Base-by-base conservation (phyloP, 2,797 vertebrate genomes). In the Fratercula arctica region DNA sequence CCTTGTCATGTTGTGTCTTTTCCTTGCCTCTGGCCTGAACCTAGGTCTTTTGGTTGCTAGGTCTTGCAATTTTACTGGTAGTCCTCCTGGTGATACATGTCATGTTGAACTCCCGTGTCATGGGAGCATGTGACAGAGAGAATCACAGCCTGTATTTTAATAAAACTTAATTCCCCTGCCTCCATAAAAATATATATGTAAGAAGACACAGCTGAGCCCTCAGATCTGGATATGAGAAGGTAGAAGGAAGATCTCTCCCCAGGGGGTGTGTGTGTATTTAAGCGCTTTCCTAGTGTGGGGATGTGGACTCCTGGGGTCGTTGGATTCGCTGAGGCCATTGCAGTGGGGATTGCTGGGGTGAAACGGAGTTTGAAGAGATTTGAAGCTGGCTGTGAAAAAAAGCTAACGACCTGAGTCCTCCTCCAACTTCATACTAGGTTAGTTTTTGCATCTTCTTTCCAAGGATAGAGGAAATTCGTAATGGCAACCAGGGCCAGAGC, bases 41-140 rank as follows among this genome's bases (percentile, higher is more conserved):
- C 23, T 13, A 2, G 81, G 29, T 77, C 66, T 78, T 77, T 16
- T 61, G 23, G 14, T 90, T 63, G 46, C 81, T 46, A 35, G 75
- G 16, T 93, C 75, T 77, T 92, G 89, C 41, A 77, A 5, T 96
- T 95, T 85, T 81, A 41, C 63, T 87, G 89, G 68, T 90, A 87
- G 68, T 86, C 90, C 87, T 94, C 72, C 75, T 85, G 93, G 78
- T 95, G 88, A 39, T 93, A 78, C 67, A 25, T 85, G 90, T 95
- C 95, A 89, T 21, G 13, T 89, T 94, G 90, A 95, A 89, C 90
- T 85, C 81, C 60, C 0, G 2, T 93, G 88, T 87, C 1, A 0
- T 68, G 72, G 78, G 57, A 90, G 72, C 92, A 89, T 87, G 84
- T 95, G 92, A 92, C 94, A 93, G 84, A 83, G 61, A 93, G 67